Evolutionary conservation across 2,888 invertebrate species (phyloP), one percentile per base, ranked within the genome.

Genomic region (Cepaea hortensis): DNA sequence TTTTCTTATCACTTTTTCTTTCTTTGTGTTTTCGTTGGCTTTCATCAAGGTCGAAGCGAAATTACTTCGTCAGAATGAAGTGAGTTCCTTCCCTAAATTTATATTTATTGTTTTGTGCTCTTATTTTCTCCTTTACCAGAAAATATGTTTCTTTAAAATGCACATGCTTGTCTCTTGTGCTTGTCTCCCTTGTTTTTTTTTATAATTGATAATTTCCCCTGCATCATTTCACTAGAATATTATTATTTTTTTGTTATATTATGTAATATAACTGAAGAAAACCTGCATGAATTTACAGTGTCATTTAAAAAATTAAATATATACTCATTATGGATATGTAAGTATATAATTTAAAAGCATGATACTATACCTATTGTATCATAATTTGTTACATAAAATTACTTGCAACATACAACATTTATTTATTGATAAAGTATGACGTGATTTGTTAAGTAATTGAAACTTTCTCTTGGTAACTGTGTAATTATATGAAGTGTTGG

Each of bases 1-100:
- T 79, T 81, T 81, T 81, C 20, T n/a, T 48, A 46, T 70, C 62
- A 35, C 75, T 83, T 81, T 86, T 81, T 48, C 61, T 48, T 81
- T 11, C 75, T n/a, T 84, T 65, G 13, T 76, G 18, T 76, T 46
- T 76, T 65, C 46, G 13, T 65, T 84, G 61, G 35, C 35, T 62
- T 65, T 76, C 65, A 46, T 87, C 73, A 85, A 88, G 88, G 87
- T 86, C 65, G 88, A 88, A 85, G 88, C 88, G 48, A 88, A 88
- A 80, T 88, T 88, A 81, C 85, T 88, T 81, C 88, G 88, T 75
- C 88, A 88, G 65, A 81, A 86, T 61, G 87, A 88, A 88, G 88
- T 88, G 88, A 88, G 88, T 88, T 73, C 65, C 15, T 81, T 62
- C 61, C 79, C 79, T 70, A 48, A 13, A 48, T 72, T 48, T 70